Conservation (phyloP, 2,888 invertebrate genomes). For the Helleia helle region DNA sequence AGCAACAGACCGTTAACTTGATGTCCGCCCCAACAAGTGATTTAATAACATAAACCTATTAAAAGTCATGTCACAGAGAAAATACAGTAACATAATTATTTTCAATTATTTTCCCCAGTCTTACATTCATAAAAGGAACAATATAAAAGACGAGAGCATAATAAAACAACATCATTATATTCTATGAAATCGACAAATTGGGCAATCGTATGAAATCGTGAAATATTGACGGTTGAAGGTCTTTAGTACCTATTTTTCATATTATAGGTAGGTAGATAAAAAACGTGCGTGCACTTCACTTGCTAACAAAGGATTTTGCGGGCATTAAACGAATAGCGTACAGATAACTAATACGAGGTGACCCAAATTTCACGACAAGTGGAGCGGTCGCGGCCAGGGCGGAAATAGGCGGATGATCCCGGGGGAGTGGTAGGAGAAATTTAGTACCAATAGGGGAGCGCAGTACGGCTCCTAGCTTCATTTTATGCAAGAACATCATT, state of each 20-base stretch:
- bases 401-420: constrained; percentile 51
- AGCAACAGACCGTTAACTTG: too few relatives aligned
- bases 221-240: constrained; percentile 7
- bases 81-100: too few relatives aligned
- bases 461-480: constrained; percentile 21
- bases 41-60: too few relatives aligned
- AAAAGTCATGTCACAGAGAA: too few relatives aligned
- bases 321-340: constrained; percentile 42
- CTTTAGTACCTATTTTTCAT: constrained; percentile 24
- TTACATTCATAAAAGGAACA: neutral
- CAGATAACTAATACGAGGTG: constrained; percentile 51
- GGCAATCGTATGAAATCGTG: constrained; percentile 6
- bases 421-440: constrained; percentile 37
- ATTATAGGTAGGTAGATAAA: constrained; percentile 1
- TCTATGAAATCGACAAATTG: constrained; percentile 3
- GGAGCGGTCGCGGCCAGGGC: constrained; percentile 34
- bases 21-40: too few relatives aligned
- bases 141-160: constrained; percentile 1
- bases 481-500: constrained; percentile 7
- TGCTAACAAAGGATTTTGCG: constrained; percentile 27
- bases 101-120: neutral
- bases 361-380: constrained; percentile 57
- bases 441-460: constrained; percentile 40
- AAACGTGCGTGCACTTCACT: constrained; percentile 14
- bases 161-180: constrained; percentile 1